Evolutionary conservation across 1,140 invertebrate species (phyloP), one percentile per base, ranked within the genome.

Genomic region (Penaeus chinensis): DNA sequence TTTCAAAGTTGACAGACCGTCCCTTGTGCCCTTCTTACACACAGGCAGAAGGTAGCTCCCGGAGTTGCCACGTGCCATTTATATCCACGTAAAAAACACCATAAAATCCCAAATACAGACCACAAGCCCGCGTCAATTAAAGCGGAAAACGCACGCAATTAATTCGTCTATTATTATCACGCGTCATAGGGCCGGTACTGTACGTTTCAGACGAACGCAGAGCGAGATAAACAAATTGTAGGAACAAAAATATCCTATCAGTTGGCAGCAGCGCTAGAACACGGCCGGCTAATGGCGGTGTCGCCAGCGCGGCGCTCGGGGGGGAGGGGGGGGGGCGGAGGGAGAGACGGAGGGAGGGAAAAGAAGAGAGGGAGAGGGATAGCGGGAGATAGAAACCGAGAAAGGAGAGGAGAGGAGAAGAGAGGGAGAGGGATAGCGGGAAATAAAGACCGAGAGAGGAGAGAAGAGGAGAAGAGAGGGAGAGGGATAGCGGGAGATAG

Each of bases 241-340:
- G 65, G 81, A 32, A 18, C 66, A 82, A 82, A 82, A 82, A 82
- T 82, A 42, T 19, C 81, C 24, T 82, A 82, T 82, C 81, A 82
- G 81, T 82, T 82, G 81, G 81, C 81, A 82, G 62, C 81, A 42
- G 24, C 19, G 63, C 16, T 47, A 65, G 63, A 82, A 82, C 81
- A 82, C 65, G 81, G 63, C 32, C 63, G 62, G 81, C 81, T 82
- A 82, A 82, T 82, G 81, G 81, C 63, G 37, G 81, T 82, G 81
- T 82, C 81, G 81, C 81, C 81, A 82, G 19, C 19, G 32, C 63
- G 63, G 19, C 63, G 61, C 62, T 65, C 16, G 27, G 62, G 37
- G 62, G 42, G 79, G 37, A 62, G 19, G 81, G 37, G 0, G 27
- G 32, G 63, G 81, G 8, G 32, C 27, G 80, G 8, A 22, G 37